Evolutionary conservation across 2,797 vertebrate species (phyloP).

Genomic region (Alcedo quadribrachys): DNA sequence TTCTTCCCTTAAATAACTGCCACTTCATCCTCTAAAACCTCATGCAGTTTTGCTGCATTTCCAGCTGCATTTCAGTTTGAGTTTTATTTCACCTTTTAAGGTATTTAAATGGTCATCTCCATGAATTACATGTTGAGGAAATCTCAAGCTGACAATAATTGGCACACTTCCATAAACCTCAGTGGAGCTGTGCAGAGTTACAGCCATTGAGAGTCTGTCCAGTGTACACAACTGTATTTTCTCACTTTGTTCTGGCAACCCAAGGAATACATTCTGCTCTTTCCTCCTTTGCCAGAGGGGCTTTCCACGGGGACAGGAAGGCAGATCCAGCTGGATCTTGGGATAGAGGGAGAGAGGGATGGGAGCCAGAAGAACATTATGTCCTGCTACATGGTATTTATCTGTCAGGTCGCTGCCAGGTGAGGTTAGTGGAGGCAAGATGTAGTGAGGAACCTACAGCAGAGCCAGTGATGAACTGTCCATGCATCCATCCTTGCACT

Average conservation of each 20-base stretch:
- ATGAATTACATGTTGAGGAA: not conserved
- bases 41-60: not conserved
- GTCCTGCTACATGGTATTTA: not conserved
- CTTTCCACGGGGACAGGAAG: not conserved
- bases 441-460: rapidly evolving
- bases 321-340: not conserved
- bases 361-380: not conserved
- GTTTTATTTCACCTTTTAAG: not conserved
- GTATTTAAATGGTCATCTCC: not conserved
- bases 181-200: not conserved
- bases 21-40: not conserved
- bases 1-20: not conserved
- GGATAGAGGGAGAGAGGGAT: not conserved
- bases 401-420: rapidly evolving
- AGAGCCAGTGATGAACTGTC: not conserved
- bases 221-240: not conserved
- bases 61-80: not conserved
- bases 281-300: not conserved
- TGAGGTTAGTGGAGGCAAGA: not conserved
- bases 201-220: not conserved
- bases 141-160: not conserved
- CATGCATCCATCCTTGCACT: not conserved
- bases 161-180: not conserved
- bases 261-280: not conserved
- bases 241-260: not conserved